These are phyloP conservation scores for Hemitrygon akajei DNA, from an alignment of 2,797 vertebrate genomes.

Conservation along the genomic window DNA sequence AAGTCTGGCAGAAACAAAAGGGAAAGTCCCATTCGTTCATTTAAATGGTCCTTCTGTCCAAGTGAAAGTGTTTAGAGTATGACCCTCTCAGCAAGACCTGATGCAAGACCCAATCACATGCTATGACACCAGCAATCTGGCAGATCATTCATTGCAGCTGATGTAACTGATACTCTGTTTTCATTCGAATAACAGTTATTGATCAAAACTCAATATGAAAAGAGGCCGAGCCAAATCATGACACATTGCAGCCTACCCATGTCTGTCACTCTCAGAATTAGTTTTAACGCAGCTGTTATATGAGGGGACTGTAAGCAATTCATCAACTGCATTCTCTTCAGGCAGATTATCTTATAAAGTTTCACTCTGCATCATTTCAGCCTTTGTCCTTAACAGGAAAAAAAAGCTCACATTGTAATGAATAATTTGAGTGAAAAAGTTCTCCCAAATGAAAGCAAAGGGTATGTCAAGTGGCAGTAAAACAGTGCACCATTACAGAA, in stretches of 20 bases:
- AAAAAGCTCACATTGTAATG: constrained; percentile 22
- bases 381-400: constrained; percentile 4
- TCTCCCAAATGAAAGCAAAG: constrained; percentile 22
- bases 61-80: background rate
- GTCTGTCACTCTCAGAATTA: constrained; percentile 7
- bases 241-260: background rate
- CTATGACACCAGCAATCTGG: constrained; percentile 18
- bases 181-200: constrained; percentile 26
- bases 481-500: constrained; percentile 6
- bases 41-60: background rate
- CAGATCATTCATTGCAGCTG: constrained; percentile 24
- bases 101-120: background rate
- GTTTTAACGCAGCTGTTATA: background rate
- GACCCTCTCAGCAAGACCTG: background rate
- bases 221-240: constrained; percentile 9
- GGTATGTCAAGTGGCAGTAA: constrained; percentile 25
- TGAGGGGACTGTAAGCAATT: constrained; percentile 14
- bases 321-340: background rate
- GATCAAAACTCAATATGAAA: constrained; percentile 15
- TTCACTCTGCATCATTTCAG: background rate
- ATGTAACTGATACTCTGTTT: constrained; percentile 11
- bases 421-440: constrained; percentile 29
- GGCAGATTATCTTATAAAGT: background rate
- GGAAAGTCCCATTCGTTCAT: background rate
- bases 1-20: background rate